Evolutionary conservation across 2,113 vertebrate genomes (phyloP).

Genomic region (Dermatemys mawii): DNA sequence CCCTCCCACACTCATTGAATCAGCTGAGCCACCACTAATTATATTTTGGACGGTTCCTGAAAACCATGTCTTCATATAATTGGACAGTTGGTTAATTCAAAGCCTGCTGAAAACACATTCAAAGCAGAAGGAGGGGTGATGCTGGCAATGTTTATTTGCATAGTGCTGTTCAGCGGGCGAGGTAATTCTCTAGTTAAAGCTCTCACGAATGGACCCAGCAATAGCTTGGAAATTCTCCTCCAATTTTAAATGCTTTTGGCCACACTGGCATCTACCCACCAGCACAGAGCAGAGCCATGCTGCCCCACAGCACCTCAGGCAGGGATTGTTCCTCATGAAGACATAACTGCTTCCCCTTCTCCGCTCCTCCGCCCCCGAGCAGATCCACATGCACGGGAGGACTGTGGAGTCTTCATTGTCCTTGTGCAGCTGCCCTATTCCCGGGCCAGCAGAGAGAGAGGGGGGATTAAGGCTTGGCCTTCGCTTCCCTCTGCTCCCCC

Average conservation of each 20-base stretch:
- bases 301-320: background rate
- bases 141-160: constrained; percentile 39
- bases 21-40: background rate
- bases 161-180: background rate
- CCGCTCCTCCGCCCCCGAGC: background rate
- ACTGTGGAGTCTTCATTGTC: background rate
- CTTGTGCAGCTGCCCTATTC: background rate
- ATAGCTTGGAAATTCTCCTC: constrained; percentile 11
- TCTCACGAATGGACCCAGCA: background rate
- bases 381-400: background rate
- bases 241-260: background rate
- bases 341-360: background rate
- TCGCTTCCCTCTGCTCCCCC: background rate
- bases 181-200: constrained; percentile 5
- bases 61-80: constrained; percentile 34
- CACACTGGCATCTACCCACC: background rate
- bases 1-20: constrained; percentile 1
- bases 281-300: background rate
- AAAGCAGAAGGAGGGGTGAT: background rate
- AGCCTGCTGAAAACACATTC: constrained; percentile 53
- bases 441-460: background rate
- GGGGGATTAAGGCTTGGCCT: background rate
- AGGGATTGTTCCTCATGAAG: background rate
- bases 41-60: constrained; percentile 40
- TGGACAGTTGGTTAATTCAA: constrained; percentile 46